Base-by-base conservation (phyloP, 1,140 invertebrate species). In the Drosophila pruinosa region DNA sequence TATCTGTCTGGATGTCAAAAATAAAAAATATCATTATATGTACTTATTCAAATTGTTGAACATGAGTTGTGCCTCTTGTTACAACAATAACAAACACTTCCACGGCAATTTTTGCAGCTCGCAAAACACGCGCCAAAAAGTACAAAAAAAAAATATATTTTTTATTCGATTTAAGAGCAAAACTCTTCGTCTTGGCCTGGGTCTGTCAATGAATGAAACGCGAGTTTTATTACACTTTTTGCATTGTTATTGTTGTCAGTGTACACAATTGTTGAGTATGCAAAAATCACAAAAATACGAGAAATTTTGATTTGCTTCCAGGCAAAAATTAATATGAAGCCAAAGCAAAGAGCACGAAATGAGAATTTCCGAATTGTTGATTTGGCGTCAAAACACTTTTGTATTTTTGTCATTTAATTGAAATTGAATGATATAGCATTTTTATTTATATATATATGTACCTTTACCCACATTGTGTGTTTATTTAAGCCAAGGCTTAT, bases 361-460 rank as follows among this genome's bases (percentile, higher is more conserved):
- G 56, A 72, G 47, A 81, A 88, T 85, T 88, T 81, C 62, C 77
- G 62, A 78, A 78, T 75, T 70, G 72, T 85, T 62, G 59, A 83
- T 72, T 80, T 85, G 85, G 80, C 85, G 85, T 89, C 86, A 89
- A 89, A 89, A 89, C 72, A 81, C 78, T 89, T 89, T 69, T 68
- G 48, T 67, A 71, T 58, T 53, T 69, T 68, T 86, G 71, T 78
- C 73, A 69, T 89, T 80, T 89, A 89, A 89, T 89, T 89, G 86
- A 89, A 89, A 81, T 86, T 81, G 77, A 89, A 89, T 89, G 85
- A 89, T 85, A 78, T 78, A 39, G 85, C 85, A 78, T 54, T 81
- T 89, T 58, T 75, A 54, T 76, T 52, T 34, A 58, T 58, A 19
- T n/a, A 21, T 28, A 7, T 15, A 39, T 19, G 8, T n/a, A 43